These are phyloP conservation scores for Sciurus carolinensis DNA, from an alignment of 2,797 vertebrate genomes.

Conservation along the genomic window DNA sequence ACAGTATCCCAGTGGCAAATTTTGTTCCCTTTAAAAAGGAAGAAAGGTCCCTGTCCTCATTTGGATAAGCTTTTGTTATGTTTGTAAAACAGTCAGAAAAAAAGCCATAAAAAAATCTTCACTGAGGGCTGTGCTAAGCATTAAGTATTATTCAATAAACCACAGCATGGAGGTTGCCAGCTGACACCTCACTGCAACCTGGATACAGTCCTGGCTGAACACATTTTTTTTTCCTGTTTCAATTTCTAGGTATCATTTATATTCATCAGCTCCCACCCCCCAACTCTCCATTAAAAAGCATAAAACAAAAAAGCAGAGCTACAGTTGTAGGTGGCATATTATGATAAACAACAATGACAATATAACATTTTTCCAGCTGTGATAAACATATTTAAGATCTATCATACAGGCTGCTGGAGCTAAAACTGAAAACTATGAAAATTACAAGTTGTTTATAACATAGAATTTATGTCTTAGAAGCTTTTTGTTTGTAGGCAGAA, in stretches of 20 bases:
- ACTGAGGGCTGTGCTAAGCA: neutral
- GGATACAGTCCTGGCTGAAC: conserved; percentile 19
- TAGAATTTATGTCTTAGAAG: conserved; percentile 83
- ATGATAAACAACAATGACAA: conserved; percentile 81
- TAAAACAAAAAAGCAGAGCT: conserved; percentile 44
- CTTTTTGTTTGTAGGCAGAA: conserved; percentile 77
- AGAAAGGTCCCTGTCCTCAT: neutral
- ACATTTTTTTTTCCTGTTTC: neutral
- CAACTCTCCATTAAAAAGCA: conserved; percentile 13
- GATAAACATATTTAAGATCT: conserved; percentile 86
- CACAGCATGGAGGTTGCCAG: conserved; percentile 1
- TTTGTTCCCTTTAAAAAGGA: neutral
- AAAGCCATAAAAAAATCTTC: conserved; percentile 24
- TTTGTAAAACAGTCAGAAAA: conserved; percentile 58
- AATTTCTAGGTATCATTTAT: conserved; percentile 50
- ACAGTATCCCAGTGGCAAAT: neutral
- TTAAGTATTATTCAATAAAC: conserved; percentile 69
- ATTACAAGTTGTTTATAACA: conserved; percentile 88
- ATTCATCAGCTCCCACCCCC: neutral
- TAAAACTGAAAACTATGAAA: conserved; percentile 84
- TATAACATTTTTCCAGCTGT: conserved; percentile 82
- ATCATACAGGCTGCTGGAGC: conserved; percentile 78
- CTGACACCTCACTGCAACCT: conserved; percentile 4
- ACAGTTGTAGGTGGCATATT: conserved; percentile 72
- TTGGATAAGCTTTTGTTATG: neutral